A percentile compares a stretch with the other conserved stretches of the same genome.
Evolutionary conservation across 2,113 vertebrate genomes (phyloP).

Genomic region (Protomyctophum bolini): DNA sequence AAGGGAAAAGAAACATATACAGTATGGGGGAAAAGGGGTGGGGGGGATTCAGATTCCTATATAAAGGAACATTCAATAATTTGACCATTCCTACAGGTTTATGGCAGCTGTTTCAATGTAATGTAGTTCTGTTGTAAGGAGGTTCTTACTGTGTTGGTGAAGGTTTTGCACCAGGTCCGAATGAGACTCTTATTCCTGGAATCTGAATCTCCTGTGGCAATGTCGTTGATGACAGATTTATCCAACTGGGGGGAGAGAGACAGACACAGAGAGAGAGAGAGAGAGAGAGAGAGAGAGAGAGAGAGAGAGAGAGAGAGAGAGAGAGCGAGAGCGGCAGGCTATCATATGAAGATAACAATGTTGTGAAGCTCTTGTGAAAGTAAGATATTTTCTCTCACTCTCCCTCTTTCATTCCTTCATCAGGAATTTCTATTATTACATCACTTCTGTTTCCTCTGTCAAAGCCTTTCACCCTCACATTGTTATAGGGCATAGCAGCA

Average conservation of each 20-base stretch:
- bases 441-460: too few relatives aligned
- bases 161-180: conserved; percentile 85
- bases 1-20: too few relatives aligned
- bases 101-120: too few relatives aligned
- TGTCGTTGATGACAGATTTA: conserved; percentile 83
- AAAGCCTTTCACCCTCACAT: too few relatives aligned
- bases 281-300: background rate
- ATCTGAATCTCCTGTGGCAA: conserved; percentile 82
- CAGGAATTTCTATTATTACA: too few relatives aligned
- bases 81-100: background rate
- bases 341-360: background rate
- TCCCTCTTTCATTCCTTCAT: too few relatives aligned
- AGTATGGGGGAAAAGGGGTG: too few relatives aligned
- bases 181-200: conserved; percentile 89
- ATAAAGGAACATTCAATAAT: background rate
- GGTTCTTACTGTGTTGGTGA: conserved; percentile 80
- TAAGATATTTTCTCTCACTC: background rate
- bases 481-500: too few relatives aligned
- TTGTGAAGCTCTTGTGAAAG: background rate
- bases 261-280: conserved; percentile 7
- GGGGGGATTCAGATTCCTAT: too few relatives aligned
- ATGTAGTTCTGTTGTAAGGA: background rate
- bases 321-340: background rate
- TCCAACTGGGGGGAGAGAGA: conserved; percentile 89
- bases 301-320: background rate